Conservation (phyloP, 2,113 vertebrate genomes). For the Pleuronectes platessa region DNA sequence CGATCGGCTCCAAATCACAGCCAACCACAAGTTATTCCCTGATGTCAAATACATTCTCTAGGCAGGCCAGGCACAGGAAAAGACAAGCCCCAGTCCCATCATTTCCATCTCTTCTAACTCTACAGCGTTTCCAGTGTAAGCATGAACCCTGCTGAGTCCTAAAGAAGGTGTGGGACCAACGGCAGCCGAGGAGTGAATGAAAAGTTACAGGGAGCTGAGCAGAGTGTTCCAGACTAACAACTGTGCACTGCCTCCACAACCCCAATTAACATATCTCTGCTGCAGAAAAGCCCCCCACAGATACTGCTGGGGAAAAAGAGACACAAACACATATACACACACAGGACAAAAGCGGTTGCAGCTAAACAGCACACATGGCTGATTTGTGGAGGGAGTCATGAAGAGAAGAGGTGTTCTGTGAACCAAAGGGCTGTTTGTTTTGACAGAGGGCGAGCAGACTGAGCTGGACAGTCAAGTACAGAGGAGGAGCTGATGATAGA, state of each 20-base stretch:
- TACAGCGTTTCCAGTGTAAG: conserved; percentile 18
- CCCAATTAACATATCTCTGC: conserved; percentile 42
- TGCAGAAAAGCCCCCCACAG: conserved; percentile 21
- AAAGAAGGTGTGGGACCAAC: not conserved
- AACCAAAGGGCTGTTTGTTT: conserved; percentile 14
- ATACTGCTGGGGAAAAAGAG: conserved; percentile 3
- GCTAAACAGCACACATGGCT: not conserved
- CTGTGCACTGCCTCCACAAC: conserved; percentile 9
- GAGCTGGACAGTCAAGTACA: conserved; percentile 11
- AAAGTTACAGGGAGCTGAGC: conserved; percentile 4
- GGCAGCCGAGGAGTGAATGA: conserved; percentile 18
- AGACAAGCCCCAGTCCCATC: not conserved
- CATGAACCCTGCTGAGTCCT: conserved; percentile 4
- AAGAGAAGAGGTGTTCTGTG: not conserved
- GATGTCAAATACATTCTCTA: not conserved
- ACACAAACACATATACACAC: not conserved
- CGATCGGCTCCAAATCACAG: not conserved
- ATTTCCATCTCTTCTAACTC: not conserved
- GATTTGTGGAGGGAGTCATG: conserved; percentile 1
- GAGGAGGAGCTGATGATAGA: conserved; percentile 28
- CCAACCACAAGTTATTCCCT: not conserved
- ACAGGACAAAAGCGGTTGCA: not conserved
- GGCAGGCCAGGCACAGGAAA: not conserved
- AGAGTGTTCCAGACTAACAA: conserved; percentile 34
- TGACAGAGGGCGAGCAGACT: not conserved